Evolutionary conservation across 2,888 invertebrate species (phyloP).

Genomic region (Diarsia rubi): DNA sequence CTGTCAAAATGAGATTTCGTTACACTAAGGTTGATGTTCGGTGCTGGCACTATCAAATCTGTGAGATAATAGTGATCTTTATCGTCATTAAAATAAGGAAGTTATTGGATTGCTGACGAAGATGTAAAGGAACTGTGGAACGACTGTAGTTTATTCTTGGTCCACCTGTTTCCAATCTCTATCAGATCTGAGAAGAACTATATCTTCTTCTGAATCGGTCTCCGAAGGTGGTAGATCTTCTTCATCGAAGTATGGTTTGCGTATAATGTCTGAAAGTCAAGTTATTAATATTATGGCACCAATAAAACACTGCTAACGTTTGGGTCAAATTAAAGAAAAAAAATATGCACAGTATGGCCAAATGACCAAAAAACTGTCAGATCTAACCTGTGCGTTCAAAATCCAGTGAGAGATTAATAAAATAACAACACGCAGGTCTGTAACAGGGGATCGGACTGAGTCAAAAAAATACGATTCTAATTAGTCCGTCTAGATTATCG

Average conservation of each 20-base stretch:
- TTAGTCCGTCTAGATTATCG: too few relatives aligned
- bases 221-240: conserved; percentile 92
- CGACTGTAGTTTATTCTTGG: conserved; percentile 31
- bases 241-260: conserved; percentile 93
- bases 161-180: conserved; percentile 74
- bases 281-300: not conserved
- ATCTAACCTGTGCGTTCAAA: too few relatives aligned
- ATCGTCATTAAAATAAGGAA: not conserved
- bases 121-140: not conserved
- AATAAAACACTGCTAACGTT: not conserved
- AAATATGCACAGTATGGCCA: not conserved
- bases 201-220: conserved; percentile 91
- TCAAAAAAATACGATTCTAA: too few relatives aligned
- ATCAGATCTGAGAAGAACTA: conserved; percentile 89
- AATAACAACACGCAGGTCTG: too few relatives aligned
- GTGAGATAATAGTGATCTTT: not conserved
- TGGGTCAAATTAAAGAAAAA: not conserved
- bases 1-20: not conserved
- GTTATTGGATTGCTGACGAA: not conserved
- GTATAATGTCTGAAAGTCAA: conserved; percentile 79
- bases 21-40: not conserved
- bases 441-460: too few relatives aligned
- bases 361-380: not conserved
- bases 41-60: not conserved
- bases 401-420: too few relatives aligned